Conservation (phyloP, 30 jellyfish, hydroid and myxozoan genomes). For the Hydractinia symbiolongicarpus region DNA sequence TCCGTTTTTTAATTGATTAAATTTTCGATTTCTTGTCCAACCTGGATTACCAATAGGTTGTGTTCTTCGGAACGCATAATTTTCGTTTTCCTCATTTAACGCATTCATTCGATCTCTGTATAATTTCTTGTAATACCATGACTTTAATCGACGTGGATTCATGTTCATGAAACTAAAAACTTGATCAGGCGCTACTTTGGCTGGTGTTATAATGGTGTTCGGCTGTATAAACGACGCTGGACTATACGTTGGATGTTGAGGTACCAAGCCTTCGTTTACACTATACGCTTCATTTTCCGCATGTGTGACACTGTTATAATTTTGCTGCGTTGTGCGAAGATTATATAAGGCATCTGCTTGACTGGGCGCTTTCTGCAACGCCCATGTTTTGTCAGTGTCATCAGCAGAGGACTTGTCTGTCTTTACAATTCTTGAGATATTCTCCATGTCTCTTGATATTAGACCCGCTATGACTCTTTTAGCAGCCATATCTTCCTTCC, state of each 20-base stretch:
- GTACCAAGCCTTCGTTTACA: no score
- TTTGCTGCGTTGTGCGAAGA: background rate
- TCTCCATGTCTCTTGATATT: slow-evolving; percentile 21
- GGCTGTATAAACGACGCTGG: no score
- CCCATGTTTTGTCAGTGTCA: background rate
- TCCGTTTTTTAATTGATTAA: background rate
- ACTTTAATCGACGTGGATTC: background rate
- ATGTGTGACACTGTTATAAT: background rate
- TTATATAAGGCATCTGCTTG: background rate
- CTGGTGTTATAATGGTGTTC: background rate
- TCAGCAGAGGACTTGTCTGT: background rate
- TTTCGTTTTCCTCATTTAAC: no score
- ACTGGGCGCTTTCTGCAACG: background rate
- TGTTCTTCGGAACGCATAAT: no score
- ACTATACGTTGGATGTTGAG: no score
- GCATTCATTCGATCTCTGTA: background rate
- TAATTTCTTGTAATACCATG: background rate
- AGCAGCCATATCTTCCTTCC: slow-evolving; percentile 15
- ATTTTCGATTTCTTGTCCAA: no score
- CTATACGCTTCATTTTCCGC: background rate
- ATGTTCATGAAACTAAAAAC: background rate
- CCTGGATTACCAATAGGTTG: no score
- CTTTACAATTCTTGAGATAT: slow-evolving; percentile 10
- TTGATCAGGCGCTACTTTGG: background rate
- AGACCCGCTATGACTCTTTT: slow-evolving; percentile 25